A percentile compares a stretch with the other conserved stretches of the same genome.
Conservation (phyloP, 2,797 vertebrate genomes). For the Zalophus californianus region DNA sequence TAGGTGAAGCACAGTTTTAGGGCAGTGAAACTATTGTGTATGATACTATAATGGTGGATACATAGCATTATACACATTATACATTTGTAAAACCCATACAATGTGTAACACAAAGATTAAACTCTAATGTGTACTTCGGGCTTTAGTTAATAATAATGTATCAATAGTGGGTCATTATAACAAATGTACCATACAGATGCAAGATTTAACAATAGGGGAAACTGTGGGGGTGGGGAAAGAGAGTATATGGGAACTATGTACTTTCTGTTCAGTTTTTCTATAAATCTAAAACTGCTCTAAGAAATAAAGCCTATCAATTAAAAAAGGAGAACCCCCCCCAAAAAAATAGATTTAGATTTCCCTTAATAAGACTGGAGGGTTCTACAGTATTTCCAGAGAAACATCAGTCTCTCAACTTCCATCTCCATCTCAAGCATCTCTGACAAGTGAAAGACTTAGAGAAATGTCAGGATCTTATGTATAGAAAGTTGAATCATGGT, state of each 20-base stretch:
- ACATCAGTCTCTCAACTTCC: background rate
- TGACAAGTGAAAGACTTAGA: background rate
- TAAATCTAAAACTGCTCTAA: conserved; percentile 16
- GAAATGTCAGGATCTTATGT: background rate
- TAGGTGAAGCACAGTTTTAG: background rate
- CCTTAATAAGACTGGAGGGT: background rate
- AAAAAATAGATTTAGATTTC: background rate
- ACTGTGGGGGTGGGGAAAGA: background rate
- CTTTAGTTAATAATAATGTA: background rate
- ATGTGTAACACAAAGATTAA: background rate
- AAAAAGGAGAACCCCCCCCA: background rate
- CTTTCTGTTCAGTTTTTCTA: background rate
- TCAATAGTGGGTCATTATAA: background rate
- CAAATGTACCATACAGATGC: background rate
- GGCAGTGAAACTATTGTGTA: background rate
- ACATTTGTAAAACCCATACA: background rate
- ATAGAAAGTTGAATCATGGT: background rate
- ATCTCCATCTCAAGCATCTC: background rate
- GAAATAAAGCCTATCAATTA: background rate
- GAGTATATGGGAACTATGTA: background rate
- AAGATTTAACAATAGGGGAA: background rate
- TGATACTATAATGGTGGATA: background rate
- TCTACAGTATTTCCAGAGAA: background rate
- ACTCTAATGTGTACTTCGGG: background rate
- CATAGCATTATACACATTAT: background rate